phyloP scores from a whole-genome alignment of 2,113 vertebrate species.

The Capreolus pygargus region DNA sequence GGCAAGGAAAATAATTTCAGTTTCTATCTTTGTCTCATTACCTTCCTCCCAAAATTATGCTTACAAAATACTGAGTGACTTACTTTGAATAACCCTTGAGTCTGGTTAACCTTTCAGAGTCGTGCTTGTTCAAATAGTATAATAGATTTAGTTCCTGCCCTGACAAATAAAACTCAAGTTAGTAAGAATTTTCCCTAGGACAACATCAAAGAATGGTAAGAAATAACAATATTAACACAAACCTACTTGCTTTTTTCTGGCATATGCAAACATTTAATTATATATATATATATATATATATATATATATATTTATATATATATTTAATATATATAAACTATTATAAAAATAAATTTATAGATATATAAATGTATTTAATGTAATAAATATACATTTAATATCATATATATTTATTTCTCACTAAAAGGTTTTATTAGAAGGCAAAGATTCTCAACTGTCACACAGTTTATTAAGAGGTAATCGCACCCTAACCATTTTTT shows the following conservation, averaged over 20 bases:
- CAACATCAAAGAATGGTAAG: background rate
- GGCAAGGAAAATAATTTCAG: background rate
- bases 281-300: too few relatives aligned
- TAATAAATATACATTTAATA: background rate
- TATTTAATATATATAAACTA: background rate
- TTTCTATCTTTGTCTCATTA: background rate
- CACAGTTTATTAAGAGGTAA: background rate
- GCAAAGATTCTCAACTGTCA: background rate
- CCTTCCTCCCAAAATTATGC: background rate
- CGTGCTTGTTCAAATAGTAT: background rate
- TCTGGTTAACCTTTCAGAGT: background rate
- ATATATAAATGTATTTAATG: background rate
- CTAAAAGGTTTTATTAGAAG: background rate
- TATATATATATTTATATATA: too few relatives aligned
- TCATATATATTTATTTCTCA: background rate
- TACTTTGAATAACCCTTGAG: background rate
- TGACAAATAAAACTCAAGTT: constrained; percentile 38
- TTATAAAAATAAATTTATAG: background rate
- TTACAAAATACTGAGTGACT: background rate
- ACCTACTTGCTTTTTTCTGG: background rate
- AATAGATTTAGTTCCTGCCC: background rate
- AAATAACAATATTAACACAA: background rate
- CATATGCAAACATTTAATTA: background rate
- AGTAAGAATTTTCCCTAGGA: background rate
- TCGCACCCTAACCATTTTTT: background rate